These are phyloP conservation scores for Brachyrhaphis roseni DNA, from an alignment of 2,797 vertebrate genomes.

Conservation along the genomic window DNA sequence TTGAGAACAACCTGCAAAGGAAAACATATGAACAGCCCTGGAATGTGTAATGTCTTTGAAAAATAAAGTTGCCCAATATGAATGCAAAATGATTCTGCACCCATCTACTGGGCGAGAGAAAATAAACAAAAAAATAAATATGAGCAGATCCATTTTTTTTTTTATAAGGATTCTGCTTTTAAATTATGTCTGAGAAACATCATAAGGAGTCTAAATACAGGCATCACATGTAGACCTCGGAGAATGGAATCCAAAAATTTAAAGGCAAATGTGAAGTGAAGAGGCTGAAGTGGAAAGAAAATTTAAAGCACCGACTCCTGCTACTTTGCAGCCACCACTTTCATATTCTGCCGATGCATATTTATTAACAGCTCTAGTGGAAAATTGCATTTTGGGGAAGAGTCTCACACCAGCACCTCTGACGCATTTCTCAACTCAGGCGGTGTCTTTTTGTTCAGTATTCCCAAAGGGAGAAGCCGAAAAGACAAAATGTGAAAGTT, in stretches of 20 bases:
- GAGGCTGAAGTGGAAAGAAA: constrained; percentile 52
- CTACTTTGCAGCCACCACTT: constrained; percentile 63
- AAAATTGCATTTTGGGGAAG: constrained; percentile 82
- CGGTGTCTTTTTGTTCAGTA: constrained; percentile 37
- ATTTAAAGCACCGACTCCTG: constrained; percentile 75
- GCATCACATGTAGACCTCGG: constrained; percentile 79
- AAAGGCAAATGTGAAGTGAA: constrained; percentile 23
- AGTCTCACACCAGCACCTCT: constrained; percentile 71
- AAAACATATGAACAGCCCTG: background rate
- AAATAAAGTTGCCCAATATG: constrained; percentile 51
- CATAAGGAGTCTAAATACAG: constrained; percentile 80
- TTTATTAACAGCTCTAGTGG: constrained; percentile 83
- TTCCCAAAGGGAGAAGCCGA: background rate
- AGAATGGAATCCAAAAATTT: constrained; percentile 47
- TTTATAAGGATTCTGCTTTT: constrained; percentile 68
- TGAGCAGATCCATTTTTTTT: constrained; percentile 47
- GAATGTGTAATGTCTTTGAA: constrained; percentile 8
- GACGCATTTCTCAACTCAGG: constrained; percentile 68
- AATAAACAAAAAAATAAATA: background rate
- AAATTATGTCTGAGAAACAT: constrained; percentile 71
- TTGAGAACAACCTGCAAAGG: background rate
- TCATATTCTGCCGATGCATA: constrained; percentile 82
- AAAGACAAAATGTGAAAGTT: background rate
- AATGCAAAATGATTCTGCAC: constrained; percentile 48
- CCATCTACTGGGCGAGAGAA: background rate